Conservation (phyloP, 2,113 vertebrate species). For the Mobula birostris region DNA sequence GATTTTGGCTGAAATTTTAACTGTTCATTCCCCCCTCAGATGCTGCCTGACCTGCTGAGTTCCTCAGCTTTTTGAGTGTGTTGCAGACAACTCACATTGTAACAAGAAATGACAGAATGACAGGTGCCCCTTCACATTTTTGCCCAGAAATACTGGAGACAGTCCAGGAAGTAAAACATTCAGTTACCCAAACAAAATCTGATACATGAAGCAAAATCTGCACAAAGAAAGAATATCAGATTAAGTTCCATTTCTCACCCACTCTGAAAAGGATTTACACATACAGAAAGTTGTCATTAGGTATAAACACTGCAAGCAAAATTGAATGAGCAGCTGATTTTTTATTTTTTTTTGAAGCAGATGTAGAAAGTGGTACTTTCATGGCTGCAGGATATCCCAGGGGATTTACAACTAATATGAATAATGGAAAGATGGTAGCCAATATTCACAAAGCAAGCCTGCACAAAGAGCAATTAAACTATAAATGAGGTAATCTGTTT, state of each 20-base stretch:
- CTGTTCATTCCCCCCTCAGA: too few relatives aligned
- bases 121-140: not conserved
- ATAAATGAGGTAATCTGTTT: not conserved
- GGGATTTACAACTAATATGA: not conserved
- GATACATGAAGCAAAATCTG: not conserved
- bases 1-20: too few relatives aligned
- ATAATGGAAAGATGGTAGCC: not conserved
- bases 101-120: not conserved
- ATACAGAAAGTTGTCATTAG: not conserved
- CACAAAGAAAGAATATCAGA: not conserved
- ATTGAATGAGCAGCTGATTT: not conserved
- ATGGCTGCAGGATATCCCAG: not conserved
- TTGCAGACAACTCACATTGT: not conserved
- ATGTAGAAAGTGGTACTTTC: not conserved
- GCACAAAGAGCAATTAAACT: not conserved
- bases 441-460: not conserved
- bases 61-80: too few relatives aligned
- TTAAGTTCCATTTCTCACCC: not conserved
- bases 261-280: not conserved
- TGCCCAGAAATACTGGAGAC: not conserved
- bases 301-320: not conserved
- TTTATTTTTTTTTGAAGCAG: not conserved
- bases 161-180: not conserved
- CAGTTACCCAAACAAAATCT: not conserved
- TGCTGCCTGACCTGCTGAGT: too few relatives aligned